Evolutionary conservation across 1,140 invertebrate genomes (phyloP).

Genomic region (Brachionus asplanchnoidis): DNA sequence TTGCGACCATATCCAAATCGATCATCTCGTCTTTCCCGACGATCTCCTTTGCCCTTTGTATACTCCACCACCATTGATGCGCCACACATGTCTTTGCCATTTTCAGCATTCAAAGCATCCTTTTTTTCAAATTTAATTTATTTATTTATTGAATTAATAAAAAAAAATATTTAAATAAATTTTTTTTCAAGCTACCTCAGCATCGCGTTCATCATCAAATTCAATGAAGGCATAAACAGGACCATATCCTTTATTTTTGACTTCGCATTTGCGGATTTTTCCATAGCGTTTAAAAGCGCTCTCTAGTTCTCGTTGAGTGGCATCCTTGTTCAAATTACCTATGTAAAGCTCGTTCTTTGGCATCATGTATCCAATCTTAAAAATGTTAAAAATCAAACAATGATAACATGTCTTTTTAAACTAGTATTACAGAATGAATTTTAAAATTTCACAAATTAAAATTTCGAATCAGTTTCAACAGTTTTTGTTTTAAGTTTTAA

Average conservation of each 20-base stretch:
- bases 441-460: too few relatives aligned
- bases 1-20: not conserved
- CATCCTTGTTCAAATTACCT: conserved; percentile 37
- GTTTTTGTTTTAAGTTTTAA: too few relatives aligned
- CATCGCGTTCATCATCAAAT: conserved; percentile 87
- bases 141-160: too few relatives aligned
- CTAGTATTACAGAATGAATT: too few relatives aligned
- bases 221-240: conserved; percentile 88
- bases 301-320: conserved; percentile 5
- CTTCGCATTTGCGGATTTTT: conserved; percentile 20
- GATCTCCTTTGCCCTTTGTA: conserved; percentile 25
- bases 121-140: conserved; percentile 6
- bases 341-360: conserved; percentile 24
- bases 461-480: too few relatives aligned
- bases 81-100: conserved; percentile 39
- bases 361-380: not conserved
- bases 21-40: not conserved
- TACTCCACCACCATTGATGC: conserved; percentile 37
- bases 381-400: too few relatives aligned
- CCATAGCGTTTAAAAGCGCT: conserved; percentile 27
- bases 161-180: conserved; percentile 1
- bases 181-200: conserved; percentile 66
- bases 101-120: conserved; percentile 38
- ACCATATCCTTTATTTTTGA: conserved; percentile 37
- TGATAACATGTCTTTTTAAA: too few relatives aligned